These are phyloP conservation scores for Rhyacophila brunnea DNA, from an alignment of 1,140 invertebrate species.

Conservation along the genomic window DNA sequence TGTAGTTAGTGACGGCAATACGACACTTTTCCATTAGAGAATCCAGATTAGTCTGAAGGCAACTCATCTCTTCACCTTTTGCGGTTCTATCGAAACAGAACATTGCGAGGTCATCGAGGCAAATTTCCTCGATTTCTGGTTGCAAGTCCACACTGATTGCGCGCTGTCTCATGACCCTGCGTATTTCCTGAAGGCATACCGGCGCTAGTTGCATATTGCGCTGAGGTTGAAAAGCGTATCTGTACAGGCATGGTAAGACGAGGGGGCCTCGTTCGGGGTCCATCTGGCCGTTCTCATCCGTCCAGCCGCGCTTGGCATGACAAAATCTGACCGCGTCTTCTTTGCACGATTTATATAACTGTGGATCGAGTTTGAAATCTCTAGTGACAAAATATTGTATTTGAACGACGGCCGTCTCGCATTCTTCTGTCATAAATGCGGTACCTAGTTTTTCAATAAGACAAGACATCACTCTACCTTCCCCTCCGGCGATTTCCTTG, in stretches of 20 bases:
- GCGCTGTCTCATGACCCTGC: slow-evolving; percentile 87
- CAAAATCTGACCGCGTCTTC: slow-evolving; percentile 83
- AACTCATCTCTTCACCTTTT: slow-evolving; percentile 86
- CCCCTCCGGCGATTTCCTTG: slow-evolving; percentile 64
- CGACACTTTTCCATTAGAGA: slow-evolving; percentile 65
- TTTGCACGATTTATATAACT: slow-evolving; percentile 84
- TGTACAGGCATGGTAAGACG: slow-evolving; percentile 90
- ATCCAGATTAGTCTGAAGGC: slow-evolving; percentile 90
- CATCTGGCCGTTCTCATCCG: slow-evolving; percentile 63
- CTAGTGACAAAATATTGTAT: slow-evolving; percentile 96
- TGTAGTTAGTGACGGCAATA: slow-evolving; percentile 80
- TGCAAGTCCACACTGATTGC: slow-evolving; percentile 90
- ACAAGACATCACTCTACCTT: slow-evolving; percentile 86
- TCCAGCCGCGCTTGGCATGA: slow-evolving; percentile 77
- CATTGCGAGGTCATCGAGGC: slow-evolving; percentile 80
- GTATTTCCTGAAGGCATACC: slow-evolving; percentile 76
- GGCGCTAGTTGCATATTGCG: slow-evolving; percentile 62
- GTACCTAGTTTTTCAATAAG: slow-evolving; percentile 89
- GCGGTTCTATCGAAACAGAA: slow-evolving; percentile 81
- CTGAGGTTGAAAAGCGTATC: slow-evolving; percentile 76
- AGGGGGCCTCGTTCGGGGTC: slow-evolving; percentile 73
- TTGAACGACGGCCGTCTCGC: slow-evolving; percentile 88
- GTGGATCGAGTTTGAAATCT: slow-evolving; percentile 90
- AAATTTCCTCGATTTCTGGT: slow-evolving; percentile 90
- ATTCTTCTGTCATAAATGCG: slow-evolving; percentile 80